A percentile compares a stretch with the other conserved stretches of the same genome.
These are phyloP conservation scores for Stichopus chloronotus DNA, from an alignment of 35 echinoderm and acorn worm genomes.

Conservation along the genomic window DNA sequence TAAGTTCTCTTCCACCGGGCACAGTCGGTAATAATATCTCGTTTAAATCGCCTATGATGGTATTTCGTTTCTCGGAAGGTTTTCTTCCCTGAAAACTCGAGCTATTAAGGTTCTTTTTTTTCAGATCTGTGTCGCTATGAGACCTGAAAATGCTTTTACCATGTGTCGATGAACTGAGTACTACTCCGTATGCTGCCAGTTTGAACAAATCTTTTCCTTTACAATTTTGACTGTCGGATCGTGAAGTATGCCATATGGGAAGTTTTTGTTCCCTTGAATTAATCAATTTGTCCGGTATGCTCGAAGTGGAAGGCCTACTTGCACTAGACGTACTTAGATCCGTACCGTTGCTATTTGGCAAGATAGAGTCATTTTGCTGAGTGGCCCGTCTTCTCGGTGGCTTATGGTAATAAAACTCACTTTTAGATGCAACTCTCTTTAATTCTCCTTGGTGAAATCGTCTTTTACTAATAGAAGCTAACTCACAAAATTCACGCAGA, in stretches of 20 bases:
- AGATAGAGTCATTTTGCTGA: background rate
- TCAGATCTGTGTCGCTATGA: background rate
- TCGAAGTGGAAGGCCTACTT: too few species aligned
- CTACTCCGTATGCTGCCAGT: constrained; percentile 21
- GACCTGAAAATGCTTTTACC: background rate
- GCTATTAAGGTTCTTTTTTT: background rate
- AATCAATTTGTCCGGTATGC: too few species aligned
- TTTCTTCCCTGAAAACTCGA: background rate
- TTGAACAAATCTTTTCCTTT: background rate
- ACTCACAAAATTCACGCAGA: background rate
- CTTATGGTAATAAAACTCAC: background rate
- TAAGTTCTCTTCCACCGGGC: background rate
- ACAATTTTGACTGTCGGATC: background rate
- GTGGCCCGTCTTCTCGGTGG: background rate
- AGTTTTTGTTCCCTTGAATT: too few species aligned
- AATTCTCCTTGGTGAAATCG: background rate
- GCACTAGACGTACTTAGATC: too few species aligned
- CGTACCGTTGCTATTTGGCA: background rate
- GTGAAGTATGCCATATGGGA: background rate
- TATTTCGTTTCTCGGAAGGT: background rate
- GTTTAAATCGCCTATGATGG: background rate
- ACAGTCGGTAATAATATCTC: constrained; percentile 7
- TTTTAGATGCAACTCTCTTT: background rate
- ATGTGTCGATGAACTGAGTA: background rate
- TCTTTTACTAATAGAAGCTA: background rate